A percentile compares a stretch with the other conserved stretches of the same genome.
phyloP scores from a whole-genome alignment of 1,140 invertebrate genomes.

The Pomacea maculata region DNA sequence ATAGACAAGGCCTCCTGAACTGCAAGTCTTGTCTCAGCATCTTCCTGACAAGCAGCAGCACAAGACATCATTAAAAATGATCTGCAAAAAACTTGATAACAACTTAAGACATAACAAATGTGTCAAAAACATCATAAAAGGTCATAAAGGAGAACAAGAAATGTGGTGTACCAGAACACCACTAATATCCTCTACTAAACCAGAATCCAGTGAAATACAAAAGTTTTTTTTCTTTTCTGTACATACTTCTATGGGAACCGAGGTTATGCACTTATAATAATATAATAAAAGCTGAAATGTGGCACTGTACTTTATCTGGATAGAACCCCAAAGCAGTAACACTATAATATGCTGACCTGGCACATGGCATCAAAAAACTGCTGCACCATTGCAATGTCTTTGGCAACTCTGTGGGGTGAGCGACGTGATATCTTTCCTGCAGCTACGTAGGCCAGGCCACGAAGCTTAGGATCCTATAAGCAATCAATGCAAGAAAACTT shows the following conservation, averaged over 20 bases:
- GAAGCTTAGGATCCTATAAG: constrained; percentile 68
- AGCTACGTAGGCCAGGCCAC: constrained; percentile 79
- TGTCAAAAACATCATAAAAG: neutral
- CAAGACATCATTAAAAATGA: neutral
- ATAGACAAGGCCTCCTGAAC: constrained; percentile 78
- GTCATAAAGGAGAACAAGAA: neutral
- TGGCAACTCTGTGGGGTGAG: constrained; percentile 76
- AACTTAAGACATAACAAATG: neutral
- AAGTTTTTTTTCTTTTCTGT: too few species aligned
- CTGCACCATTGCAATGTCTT: constrained; percentile 74
- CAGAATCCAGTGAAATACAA: too few species aligned
- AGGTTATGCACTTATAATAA: too few species aligned
- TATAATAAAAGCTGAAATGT: neutral
- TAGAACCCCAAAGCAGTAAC: too few species aligned
- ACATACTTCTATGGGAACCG: too few species aligned
- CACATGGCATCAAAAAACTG: constrained; percentile 75
- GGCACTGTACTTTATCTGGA: neutral
- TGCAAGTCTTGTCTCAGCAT: constrained; percentile 72
- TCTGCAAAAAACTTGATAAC: neutral
- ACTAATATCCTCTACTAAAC: neutral
- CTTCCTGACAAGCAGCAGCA: constrained; percentile 61
- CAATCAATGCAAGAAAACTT: constrained; percentile 8
- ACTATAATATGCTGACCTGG: constrained; percentile 63
- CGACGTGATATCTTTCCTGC: constrained; percentile 78
- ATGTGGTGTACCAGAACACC: neutral